Evolutionary conservation across 2,797 vertebrate genomes (phyloP).

Genomic region (Alauda arvensis): DNA sequence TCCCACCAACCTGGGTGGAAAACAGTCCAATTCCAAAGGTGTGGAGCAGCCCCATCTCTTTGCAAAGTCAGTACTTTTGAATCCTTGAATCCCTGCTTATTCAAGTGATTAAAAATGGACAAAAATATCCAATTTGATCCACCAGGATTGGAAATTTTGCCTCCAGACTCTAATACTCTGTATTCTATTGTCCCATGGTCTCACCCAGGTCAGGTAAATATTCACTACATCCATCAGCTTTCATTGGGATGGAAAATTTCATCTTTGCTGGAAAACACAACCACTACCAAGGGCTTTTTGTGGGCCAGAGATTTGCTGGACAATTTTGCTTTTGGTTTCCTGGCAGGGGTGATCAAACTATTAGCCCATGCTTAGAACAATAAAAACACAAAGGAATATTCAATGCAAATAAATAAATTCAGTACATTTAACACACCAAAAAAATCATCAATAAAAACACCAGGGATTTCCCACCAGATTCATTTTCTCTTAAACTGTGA

Average conservation of each 20-base stretch:
- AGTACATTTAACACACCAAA: not conserved
- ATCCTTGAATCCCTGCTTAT: not conserved
- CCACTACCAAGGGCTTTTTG: not conserved
- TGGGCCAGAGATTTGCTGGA: not conserved
- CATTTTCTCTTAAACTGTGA: not conserved
- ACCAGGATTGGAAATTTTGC: not conserved
- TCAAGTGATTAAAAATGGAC: not conserved
- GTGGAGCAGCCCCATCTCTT: not conserved
- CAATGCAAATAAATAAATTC: not conserved
- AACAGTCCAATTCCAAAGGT: not conserved
- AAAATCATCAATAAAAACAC: not conserved
- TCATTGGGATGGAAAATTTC: not conserved
- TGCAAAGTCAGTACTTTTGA: not conserved
- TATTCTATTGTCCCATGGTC: not conserved
- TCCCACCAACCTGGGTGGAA: not conserved
- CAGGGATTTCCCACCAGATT: not conserved
- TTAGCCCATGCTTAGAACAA: not conserved
- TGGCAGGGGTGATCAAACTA: not conserved
- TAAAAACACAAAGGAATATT: not conserved
- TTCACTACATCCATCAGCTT: not conserved
- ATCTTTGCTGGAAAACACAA: not conserved
- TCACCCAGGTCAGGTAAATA: not conserved
- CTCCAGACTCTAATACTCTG: not conserved
- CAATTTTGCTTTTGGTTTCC: not conserved
- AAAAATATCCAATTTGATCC: not conserved